Conservation (phyloP, 2,113 vertebrate genomes). For the Fukomys damarensis region DNA sequence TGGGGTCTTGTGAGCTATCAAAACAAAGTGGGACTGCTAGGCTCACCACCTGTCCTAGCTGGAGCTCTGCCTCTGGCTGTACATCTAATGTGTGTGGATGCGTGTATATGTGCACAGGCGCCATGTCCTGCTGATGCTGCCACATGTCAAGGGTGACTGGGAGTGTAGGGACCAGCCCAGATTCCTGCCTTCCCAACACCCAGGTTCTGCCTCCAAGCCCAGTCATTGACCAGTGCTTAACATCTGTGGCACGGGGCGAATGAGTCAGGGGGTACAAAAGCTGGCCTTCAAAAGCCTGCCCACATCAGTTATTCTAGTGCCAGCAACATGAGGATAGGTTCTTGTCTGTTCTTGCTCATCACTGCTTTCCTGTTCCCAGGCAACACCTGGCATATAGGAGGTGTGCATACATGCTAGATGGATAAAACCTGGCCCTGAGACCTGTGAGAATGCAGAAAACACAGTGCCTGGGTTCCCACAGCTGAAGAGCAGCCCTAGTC, state of each 20-base stretch:
- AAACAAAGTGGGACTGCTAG: background rate
- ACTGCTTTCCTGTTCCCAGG: background rate
- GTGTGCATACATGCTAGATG: background rate
- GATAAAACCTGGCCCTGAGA: background rate
- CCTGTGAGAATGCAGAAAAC: background rate
- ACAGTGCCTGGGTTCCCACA: background rate
- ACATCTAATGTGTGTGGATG: background rate
- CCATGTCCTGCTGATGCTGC: background rate
- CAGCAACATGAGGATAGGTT: background rate
- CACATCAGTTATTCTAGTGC: background rate
- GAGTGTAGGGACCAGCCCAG: background rate
- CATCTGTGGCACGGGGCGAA: background rate
- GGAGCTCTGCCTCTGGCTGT: background rate
- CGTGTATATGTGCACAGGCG: rapidly evolving
- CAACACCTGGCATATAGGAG: background rate
- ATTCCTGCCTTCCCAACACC: background rate
- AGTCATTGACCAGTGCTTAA: background rate
- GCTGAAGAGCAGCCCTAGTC: background rate
- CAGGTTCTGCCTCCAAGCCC: background rate
- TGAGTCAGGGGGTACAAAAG: background rate
- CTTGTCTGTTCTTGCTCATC: background rate
- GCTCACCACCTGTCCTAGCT: background rate
- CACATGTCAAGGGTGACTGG: background rate
- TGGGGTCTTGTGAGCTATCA: constrained; percentile 56
- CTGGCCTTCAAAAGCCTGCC: background rate